A percentile compares a stretch with the other conserved stretches of the same genome.
phyloP scores from a whole-genome alignment of 2,113 vertebrate species.

The Fukomys damarensis region DNA sequence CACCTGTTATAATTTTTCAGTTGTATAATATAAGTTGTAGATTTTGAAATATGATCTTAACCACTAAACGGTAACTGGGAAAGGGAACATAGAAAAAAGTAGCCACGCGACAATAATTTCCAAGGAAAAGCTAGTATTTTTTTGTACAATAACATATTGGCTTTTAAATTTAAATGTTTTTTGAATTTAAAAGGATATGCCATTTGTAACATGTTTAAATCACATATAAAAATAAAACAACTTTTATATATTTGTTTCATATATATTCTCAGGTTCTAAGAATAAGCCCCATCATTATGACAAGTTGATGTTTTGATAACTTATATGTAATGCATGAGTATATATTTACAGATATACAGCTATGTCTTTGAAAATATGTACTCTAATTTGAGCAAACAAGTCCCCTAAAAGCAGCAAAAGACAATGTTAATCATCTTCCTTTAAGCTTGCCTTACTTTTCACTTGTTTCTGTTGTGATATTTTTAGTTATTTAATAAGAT shows the following conservation, averaged over 20 bases:
- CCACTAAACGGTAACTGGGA: not conserved
- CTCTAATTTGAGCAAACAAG: constrained; percentile 59
- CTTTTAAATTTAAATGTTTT: constrained; percentile 26
- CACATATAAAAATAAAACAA: constrained; percentile 14
- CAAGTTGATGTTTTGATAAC: not conserved
- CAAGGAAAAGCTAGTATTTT: not conserved
- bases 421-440: constrained; percentile 42
- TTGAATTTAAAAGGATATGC: constrained; percentile 18
- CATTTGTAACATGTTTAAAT: not conserved
- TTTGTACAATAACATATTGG: not conserved
- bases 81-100: constrained; percentile 29
- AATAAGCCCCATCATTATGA: not conserved
- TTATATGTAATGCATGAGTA: not conserved
- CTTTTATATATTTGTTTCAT: constrained; percentile 29
- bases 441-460: constrained; percentile 72
- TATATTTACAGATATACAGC: not conserved
- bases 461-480: constrained; percentile 62
- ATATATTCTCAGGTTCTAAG: not conserved
- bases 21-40: constrained; percentile 15
- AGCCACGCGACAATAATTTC: not conserved
- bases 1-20: constrained; percentile 33
- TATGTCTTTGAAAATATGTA: not conserved
- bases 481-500: constrained; percentile 73
- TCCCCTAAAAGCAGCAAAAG: constrained; percentile 27
- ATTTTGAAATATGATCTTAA: constrained; percentile 55